Base-by-base conservation (phyloP, 2,888 invertebrate genomes). In the Liposcelis brunnea region DNA sequence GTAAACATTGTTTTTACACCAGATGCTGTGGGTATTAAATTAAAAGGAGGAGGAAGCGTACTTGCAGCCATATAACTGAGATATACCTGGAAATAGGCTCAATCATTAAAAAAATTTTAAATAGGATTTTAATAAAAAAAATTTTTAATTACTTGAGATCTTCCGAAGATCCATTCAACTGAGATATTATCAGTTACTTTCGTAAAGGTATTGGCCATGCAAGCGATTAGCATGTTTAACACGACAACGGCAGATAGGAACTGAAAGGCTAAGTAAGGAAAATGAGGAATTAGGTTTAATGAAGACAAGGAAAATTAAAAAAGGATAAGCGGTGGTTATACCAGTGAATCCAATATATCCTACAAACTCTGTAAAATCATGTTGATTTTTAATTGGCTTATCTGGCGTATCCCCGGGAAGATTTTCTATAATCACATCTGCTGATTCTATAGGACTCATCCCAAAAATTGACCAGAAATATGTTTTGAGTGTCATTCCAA, bases 121-220 rank as follows among this genome's bases (percentile, higher is more conserved):
- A 6, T 35, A 35, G 5, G 5, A 35, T 6, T 32, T 14, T 12
- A 47, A 15, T 47, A 5, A 2, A n/a, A 31, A 6, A 21, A 44
- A 18, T 19, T 31, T 3, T 8, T 19, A 18, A 37, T 12, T 2
- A 26, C 31, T 58, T 78, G 74, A 12, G 79, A 80, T 53, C 78
- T 72, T 1, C 77, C 78, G 55, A 79, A 82, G 18, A 77, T 79
- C 82, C 82, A 83, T 55, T 82, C 82, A 2, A 75, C 72, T 52
- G 77, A 75, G 37, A 75, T 69, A 55, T 77, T 77, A 51, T 76
- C 74, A 14, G 68, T 71, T 35, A 82, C 76, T 53, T 73, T 70
- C 59, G 78, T 77, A 55, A 78, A 80, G 0, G 80, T 79, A 52
- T 79, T 77, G 2, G 80, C 75, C 79, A 82, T 80, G 15, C 80